Evolutionary conservation across 1,140 invertebrate genomes (phyloP).

Genomic region (Macrobrachium nipponense): DNA sequence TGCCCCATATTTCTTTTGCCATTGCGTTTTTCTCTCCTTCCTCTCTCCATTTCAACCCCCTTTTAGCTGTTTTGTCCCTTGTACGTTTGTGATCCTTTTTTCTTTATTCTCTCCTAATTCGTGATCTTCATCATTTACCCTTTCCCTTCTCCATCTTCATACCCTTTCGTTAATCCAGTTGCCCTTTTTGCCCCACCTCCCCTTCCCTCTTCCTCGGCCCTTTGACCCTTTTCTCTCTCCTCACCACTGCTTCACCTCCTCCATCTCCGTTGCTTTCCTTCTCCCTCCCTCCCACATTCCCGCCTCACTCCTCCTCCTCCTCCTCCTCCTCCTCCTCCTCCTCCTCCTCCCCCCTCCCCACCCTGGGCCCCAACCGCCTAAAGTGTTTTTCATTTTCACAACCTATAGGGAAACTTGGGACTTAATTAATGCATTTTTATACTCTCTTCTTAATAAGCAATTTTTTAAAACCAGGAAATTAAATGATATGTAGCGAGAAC

Average conservation of each 20-base stretch:
- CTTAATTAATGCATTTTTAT: slow-evolving; percentile 57
- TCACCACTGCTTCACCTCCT: background rate
- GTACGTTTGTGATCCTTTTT: no score
- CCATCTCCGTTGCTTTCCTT: background rate
- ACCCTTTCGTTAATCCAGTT: no score
- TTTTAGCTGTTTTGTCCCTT: no score
- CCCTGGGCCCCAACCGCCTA: slow-evolving; percentile 21
- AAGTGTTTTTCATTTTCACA: slow-evolving; percentile 53
- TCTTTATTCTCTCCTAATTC: no score
- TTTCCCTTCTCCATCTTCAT: no score
- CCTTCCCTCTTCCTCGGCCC: no score
- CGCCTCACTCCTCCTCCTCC: background rate
- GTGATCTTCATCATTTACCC: no score
- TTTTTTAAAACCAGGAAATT: slow-evolving; percentile 30
- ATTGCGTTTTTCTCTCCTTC: no score
- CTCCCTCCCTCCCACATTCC: background rate
- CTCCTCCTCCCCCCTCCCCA: background rate
- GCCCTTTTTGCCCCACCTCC: no score
- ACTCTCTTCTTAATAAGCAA: slow-evolving; percentile 48
- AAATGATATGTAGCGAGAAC: slow-evolving; percentile 49
- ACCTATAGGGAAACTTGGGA: slow-evolving; percentile 54
- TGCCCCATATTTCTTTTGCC: no score
- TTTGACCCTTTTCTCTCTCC: background rate
- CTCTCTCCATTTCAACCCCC: no score
- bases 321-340: background rate